phyloP scores from a whole-genome alignment of 2,113 vertebrate species.

The Syrrhaptes paradoxus region DNA sequence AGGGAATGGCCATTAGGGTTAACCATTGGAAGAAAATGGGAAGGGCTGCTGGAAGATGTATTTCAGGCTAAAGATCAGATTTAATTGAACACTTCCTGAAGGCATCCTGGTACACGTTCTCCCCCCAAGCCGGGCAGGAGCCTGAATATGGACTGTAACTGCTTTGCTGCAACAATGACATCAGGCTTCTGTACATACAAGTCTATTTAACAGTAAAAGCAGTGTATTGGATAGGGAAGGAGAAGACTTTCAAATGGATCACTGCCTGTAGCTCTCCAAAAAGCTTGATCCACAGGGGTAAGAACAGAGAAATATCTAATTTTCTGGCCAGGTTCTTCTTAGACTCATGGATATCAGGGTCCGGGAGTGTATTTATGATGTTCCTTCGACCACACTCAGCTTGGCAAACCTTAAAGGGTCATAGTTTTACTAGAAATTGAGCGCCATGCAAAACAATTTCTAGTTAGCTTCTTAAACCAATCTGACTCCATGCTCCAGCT shows the following conservation, averaged over 20 bases:
- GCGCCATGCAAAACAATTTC: background rate
- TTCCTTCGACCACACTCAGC: background rate
- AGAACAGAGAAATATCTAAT: background rate
- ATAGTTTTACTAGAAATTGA: background rate
- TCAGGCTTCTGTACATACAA: background rate
- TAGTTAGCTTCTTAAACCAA: background rate
- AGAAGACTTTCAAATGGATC: background rate
- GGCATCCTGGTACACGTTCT: background rate
- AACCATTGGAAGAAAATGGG: background rate
- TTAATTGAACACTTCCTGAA: background rate
- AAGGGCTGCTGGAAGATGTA: background rate
- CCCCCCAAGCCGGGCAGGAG: background rate
- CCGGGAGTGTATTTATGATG: background rate
- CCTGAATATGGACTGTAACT: background rate
- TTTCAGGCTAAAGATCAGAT: background rate
- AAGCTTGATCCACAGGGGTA: background rate
- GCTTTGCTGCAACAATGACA: background rate
- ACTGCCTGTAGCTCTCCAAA: background rate
- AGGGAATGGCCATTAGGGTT: background rate
- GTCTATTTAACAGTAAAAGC: background rate
- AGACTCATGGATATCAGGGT: background rate
- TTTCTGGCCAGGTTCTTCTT: background rate
- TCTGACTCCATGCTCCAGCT: fast-evolving
- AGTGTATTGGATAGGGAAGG: background rate
- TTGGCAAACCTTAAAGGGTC: background rate